Base-by-base conservation (phyloP, 2,797 vertebrate species). In the Lacerta bilineata region DNA sequence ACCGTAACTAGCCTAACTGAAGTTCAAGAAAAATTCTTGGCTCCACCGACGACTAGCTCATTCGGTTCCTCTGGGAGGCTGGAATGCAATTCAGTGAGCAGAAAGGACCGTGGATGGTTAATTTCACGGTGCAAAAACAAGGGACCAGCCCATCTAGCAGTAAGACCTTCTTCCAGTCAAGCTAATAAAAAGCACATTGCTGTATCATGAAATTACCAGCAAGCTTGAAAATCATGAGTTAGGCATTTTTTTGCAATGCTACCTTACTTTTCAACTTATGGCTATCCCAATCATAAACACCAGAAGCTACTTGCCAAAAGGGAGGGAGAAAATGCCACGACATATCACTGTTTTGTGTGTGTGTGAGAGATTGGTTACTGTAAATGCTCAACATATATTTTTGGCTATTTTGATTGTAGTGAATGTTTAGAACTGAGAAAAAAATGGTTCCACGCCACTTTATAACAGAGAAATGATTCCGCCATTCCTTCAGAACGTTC, bases 1-100 rank as follows among this genome's bases (percentile, higher is more conserved):
- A 97, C 97, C 97, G 95, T 97, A 96, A 96, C 95, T 96, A 94
- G 95, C 94, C 96, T 97, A 97, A 95, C 92, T 91, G 95, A 95
- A 92, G 97, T 96, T 96, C 97, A 96, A 82, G 91, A 0, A 86
- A 78, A 91, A 97, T 96, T 94, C 94, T 85, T 64, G 81, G 92
- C 93, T 91, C 84, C 17, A 81, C 76, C 33, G 88, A 75, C 93
- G 92, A 79, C 78, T 93, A 95, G 93, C 83, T 95, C 90, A 88
- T 95, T 90, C 80, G 93, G 90, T 85, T 27, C 86, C 79, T 84
- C 9, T 69, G 91, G 88, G 85, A 91, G 84, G 6, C 80, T 81
- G 69, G 10, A 64, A 2, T 64, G 61, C 41, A 83, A 43, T 3
- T 90, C 74, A 90, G 77, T 85, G 64, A 3, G 75, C 43, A 91